Conservation (phyloP, 2,797 vertebrate species). For the Thaleichthys pacificus region DNA sequence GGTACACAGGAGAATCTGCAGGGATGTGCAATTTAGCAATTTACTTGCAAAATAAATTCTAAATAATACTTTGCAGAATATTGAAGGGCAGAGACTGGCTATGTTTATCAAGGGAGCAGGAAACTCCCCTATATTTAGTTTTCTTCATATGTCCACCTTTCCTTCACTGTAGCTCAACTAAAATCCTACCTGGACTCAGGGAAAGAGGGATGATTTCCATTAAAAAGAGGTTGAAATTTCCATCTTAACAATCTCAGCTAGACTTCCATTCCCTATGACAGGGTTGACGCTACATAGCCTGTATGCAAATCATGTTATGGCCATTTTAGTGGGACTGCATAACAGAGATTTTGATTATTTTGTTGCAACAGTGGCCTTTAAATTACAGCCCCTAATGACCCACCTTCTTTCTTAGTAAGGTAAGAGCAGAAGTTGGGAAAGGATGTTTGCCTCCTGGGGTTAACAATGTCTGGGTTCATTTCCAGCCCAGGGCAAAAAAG, state of each 20-base stretch:
- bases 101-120: not conserved
- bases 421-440: slow-evolving; percentile 12
- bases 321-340: slow-evolving; percentile 47
- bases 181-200: slow-evolving; percentile 39
- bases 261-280: slow-evolving; percentile 37
- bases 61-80: not conserved
- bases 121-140: slow-evolving; percentile 33
- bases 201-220: slow-evolving; percentile 52
- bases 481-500: slow-evolving; percentile 3
- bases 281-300: slow-evolving; percentile 41
- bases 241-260: slow-evolving; percentile 53
- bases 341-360: slow-evolving; percentile 34
- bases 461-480: not conserved
- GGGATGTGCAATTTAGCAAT: slow-evolving; percentile 3
- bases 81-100: slow-evolving; percentile 13
- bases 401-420: slow-evolving; percentile 19
- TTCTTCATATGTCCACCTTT: slow-evolving; percentile 30
- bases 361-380: slow-evolving; percentile 52
- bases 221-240: slow-evolving; percentile 42
- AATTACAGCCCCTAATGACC: slow-evolving; percentile 38
- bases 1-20: not conserved
- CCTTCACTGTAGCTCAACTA: slow-evolving; percentile 26
- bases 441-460: slow-evolving; percentile 12
- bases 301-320: slow-evolving; percentile 64
- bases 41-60: slow-evolving; percentile 1